phyloP scores from a whole-genome alignment of 1,140 invertebrate species.

The Solenopsis fugax region DNA sequence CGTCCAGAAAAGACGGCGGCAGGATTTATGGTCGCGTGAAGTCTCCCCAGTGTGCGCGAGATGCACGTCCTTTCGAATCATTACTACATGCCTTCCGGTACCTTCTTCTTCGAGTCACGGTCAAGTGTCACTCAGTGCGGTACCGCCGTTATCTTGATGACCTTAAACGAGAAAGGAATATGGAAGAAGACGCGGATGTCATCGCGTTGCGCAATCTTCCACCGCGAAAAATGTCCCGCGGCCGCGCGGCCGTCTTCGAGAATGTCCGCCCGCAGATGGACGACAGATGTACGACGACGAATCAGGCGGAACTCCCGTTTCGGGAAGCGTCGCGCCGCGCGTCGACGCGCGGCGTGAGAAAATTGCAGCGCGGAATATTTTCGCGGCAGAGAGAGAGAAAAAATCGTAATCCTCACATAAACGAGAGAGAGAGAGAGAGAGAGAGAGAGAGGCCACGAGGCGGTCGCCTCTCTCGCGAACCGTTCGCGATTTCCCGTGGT shows the following conservation, averaged over 20 bases:
- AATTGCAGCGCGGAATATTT: constrained; percentile 54
- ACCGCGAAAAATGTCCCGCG: constrained; percentile 58
- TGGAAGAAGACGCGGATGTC: constrained; percentile 72
- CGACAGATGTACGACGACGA: constrained; percentile 71
- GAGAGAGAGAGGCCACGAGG: too few relatives aligned
- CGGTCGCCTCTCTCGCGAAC: background rate
- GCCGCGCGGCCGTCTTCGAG: constrained; percentile 26
- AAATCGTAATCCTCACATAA: constrained; percentile 11
- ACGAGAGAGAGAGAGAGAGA: background rate
- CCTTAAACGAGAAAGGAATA: constrained; percentile 77
- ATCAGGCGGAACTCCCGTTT: constrained; percentile 64
- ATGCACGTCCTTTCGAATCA: constrained; percentile 63
- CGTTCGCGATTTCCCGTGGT: background rate
- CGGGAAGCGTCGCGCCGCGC: constrained; percentile 33
- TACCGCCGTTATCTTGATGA: constrained; percentile 79
- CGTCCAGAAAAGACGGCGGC: constrained; percentile 16
- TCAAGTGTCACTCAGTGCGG: constrained; percentile 72
- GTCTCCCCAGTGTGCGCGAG: constrained; percentile 29
- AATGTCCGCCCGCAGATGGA: constrained; percentile 52
- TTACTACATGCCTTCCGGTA: constrained; percentile 71
- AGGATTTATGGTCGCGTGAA: constrained; percentile 62
- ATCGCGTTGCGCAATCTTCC: constrained; percentile 73
- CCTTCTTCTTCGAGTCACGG: constrained; percentile 63
- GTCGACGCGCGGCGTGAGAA: constrained; percentile 27
- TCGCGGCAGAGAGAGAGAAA: constrained; percentile 5